Base-by-base conservation (phyloP, 2,888 invertebrate genomes). In the Leucophenga maculata region DNA sequence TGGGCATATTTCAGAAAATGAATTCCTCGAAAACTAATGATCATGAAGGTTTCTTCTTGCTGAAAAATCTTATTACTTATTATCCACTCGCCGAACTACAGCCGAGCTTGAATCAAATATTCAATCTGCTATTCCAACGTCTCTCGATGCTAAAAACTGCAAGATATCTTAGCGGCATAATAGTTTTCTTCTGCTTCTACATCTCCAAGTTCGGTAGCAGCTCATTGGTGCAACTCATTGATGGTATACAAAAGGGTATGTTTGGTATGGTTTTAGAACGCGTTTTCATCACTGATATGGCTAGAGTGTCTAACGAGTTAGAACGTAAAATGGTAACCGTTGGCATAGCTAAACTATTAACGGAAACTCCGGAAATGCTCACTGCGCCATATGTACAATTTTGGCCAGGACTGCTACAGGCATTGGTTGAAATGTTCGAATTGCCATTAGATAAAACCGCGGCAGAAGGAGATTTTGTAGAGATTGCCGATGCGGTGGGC, bases 1-100 rank as follows among this genome's bases (percentile, higher is more conserved):
- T 99, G 57, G 99, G 98, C 1, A 95, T 98, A 9, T 99, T 98
- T 89, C 98, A 99, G 87, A 98, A 99, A 88, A 90, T 99, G 84
- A 95, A 99, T 74, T 95, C 97, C 0, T 98, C 98, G 0, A 98
- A 97, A 89, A 91, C 93, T 0, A 96, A 98, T 85, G 99, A 99
- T 88, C 97, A 97, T 83, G 97, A 99, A 88, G 99, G 98, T 6
- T 98, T 99, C 88, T 93, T 94, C 83, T 90, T 99, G 11, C 92
- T 99, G 77, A 95, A 96, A 85, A 93, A 93, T 59, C 92, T 99
- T 80, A 91, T 99, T 57, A 93, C 93, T 85, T 91, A 95, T 85
- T 93, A 97, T 83, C 94, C 96, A 74, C 90, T 91, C 93, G 91
- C 92, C 18, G 91, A 93, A 64, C 89, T 98, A 86, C 91, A 92